A percentile compares a stretch with the other conserved stretches of the same genome.
Evolutionary conservation across 2,113 vertebrate genomes (phyloP).

Genomic region (Paedocypris sp.): DNA sequence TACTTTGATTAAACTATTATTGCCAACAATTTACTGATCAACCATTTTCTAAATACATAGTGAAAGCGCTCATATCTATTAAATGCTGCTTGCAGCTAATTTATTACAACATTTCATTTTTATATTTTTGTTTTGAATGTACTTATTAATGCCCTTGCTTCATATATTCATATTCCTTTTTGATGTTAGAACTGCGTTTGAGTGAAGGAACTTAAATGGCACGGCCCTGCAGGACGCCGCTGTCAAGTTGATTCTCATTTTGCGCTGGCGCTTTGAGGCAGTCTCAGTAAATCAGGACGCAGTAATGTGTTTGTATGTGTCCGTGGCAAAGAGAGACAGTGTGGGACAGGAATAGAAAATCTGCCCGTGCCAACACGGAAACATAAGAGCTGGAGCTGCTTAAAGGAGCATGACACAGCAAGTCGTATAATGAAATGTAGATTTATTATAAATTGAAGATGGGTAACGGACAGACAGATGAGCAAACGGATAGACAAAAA

Average conservation of each 20-base stretch:
- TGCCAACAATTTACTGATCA: too few relatives aligned
- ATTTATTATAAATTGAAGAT: neutral
- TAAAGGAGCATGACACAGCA: neutral
- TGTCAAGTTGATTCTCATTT: slow-evolving; percentile 12
- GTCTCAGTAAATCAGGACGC: neutral
- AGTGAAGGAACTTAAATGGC: neutral
- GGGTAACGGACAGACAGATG: too few relatives aligned
- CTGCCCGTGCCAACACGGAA: slow-evolving; percentile 3
- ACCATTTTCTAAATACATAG: too few relatives aligned
- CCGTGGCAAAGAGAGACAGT: neutral
- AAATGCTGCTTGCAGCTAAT: too few relatives aligned
- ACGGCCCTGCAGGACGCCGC: neutral
- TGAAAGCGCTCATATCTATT: too few relatives aligned
- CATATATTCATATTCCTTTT: neutral
- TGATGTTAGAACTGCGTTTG: neutral
- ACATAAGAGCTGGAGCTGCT: slow-evolving; percentile 4
- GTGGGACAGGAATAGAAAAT: slow-evolving; percentile 26
- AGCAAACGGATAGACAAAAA: too few relatives aligned
- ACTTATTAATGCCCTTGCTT: neutral
- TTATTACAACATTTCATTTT: too few relatives aligned
- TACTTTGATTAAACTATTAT: too few relatives aligned
- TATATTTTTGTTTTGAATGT: too few relatives aligned
- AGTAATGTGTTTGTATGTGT: neutral
- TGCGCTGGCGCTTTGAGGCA: neutral
- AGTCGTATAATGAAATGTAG: neutral